Evolutionary conservation across 2,113 vertebrate genomes (phyloP), one percentile per base, ranked within the genome.

Genomic region (Barnardius zonarius): DNA sequence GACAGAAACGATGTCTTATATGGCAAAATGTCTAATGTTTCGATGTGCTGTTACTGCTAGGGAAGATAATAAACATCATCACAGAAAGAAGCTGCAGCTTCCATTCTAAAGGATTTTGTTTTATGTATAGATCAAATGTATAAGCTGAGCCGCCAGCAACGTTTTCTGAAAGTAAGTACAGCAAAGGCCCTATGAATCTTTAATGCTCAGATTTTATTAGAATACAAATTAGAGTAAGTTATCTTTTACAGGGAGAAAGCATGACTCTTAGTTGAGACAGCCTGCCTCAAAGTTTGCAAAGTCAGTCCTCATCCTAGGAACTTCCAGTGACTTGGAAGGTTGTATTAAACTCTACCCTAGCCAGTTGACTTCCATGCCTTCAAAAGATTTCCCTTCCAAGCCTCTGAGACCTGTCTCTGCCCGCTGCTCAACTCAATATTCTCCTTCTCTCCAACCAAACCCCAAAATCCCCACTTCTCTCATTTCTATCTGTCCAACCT

Each of bases 11-110:
- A 59, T 87, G 43, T 67, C 33, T 79, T 49, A 44, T 35, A 68
- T 17, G 87, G 70, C 75, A 52, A 92, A 75, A 81, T 51, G 24
- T 43, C 54, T 91, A 84, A 95, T 86, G 66, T 91, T 96, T 95
- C 74, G 52, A 19, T 30, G 28, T 48, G 48, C 55, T 87, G 8
- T 84, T 85, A 54, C 48, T 87, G 57, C 64, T 72, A 75, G 17
- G 48, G 44, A 94, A 83, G 73, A 86, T 79, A 78, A 89, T 66
- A 84, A 92, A 82, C 33, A 76, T 31, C 16, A 33, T 78, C 2
- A 9, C 66, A 64, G 14, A 76, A 67, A 48, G 57, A 86, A 82
- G 43, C 44, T 76, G 46, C 13, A 75, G 41, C 75, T 90, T 90
- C 67, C 17, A 85, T 20, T 31, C 49, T 73, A 35, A 82, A 92